These are phyloP conservation scores for Agrochola lota DNA, from an alignment of 2,888 invertebrate species.

Conservation along the genomic window DNA sequence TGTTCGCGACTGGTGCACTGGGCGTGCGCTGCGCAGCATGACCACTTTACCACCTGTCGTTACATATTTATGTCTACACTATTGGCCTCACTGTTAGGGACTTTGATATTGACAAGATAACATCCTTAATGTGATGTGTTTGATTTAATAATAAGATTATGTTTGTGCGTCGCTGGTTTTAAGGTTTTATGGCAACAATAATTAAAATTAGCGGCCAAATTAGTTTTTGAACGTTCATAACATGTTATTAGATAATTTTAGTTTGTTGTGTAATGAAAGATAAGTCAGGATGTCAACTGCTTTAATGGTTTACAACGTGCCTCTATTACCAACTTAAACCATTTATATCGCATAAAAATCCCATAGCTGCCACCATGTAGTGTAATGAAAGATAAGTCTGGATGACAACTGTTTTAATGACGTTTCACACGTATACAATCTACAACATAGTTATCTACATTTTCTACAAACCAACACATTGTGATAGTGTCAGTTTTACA, in stretches of 20 bases:
- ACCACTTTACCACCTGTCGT: conserved; percentile 90
- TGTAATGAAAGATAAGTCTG: no score
- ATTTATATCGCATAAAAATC: no score
- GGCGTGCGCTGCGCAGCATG: conserved; percentile 90
- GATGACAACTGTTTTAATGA: no score
- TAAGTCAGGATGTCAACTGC: no score
- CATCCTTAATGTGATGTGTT: conserved; percentile 91
- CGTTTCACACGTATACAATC: no score
- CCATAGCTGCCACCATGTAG: no score
- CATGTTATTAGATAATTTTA: neutral
- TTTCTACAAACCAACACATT: neutral
- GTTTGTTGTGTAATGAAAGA: neutral
- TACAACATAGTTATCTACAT: neutral
- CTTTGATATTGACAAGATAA: conserved; percentile 91
- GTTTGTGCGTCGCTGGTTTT: conserved; percentile 83
- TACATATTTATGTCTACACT: conserved; percentile 91
- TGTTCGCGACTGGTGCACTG: conserved; percentile 73
- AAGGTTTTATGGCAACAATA: conserved; percentile 79
- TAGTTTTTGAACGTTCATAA: conserved; percentile 21
- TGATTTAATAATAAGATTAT: conserved; percentile 91
- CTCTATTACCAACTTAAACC: no score
- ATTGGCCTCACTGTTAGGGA: conserved; percentile 90
- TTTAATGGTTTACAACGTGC: no score
- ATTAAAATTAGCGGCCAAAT: conserved; percentile 77
- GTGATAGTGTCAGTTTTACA: neutral